Evolutionary conservation across 2,888 invertebrate species (phyloP), one percentile per base, ranked within the genome.

Genomic region (Sericinus montela): DNA sequence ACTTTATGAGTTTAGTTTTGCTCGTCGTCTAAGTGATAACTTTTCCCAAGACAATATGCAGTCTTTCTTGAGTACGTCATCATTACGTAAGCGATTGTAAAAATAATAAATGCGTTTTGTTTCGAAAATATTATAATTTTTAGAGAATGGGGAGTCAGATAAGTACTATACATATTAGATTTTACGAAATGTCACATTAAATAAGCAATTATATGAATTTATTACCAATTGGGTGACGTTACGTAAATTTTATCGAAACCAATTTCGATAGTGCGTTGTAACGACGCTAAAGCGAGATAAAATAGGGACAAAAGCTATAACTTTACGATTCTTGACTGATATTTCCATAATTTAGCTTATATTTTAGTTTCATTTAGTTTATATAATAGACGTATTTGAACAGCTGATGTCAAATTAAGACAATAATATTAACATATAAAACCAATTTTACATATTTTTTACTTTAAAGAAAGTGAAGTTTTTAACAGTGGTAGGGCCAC

Each of bases 1-100:
- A 84, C 66, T 86, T 87, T 86, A 87, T 74, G 83, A 78, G 67
- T 80, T 79, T 78, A 81, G 83, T 80, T 83, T 72, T 55, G 58
- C 50, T 62, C 59, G 57, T 57, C 66, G 69, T 72, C 70, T 75
- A 66, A 71, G 75, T 61, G 72, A 72, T 62, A 79, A 78, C 62
- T 75, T 78, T 70, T 53, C 53, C 56, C 43, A 54, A 51, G 55
- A 59, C 52, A 51, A 67, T 11, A 32, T 32, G 11, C 6, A 32
- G 5, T 6, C 47, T 56, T 64, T 65, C 64, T 67, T 57, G 61
- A 71, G 66, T 54, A 63, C 62, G 49, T 61, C 56, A 58, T 63
- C 60, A 60, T 70, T 65, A 65, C 54, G 69, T 67, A 68, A 67
- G 32, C 7, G 11, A 13, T 2, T 10, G 32, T 32, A 5, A 13